These are phyloP conservation scores for Nesogale talazaci DNA, from an alignment of 2,113 vertebrate genomes.

Conservation along the genomic window DNA sequence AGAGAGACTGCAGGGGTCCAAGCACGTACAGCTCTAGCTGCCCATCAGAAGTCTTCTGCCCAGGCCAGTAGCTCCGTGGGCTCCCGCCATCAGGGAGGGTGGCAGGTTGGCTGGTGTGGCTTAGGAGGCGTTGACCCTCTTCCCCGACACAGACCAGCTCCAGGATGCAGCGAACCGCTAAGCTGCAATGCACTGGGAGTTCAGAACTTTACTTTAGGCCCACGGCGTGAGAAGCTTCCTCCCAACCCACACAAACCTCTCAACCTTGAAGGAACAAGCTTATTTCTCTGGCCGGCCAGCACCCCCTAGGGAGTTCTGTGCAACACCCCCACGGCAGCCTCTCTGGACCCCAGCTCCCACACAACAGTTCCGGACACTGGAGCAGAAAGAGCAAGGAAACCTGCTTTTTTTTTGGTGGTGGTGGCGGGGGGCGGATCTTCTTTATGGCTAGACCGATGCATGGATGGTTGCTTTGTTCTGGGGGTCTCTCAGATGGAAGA, in stretches of 20 bases:
- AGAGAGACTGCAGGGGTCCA: not conserved
- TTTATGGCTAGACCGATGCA: not conserved
- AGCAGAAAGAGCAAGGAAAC: not conserved
- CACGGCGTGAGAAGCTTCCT: not conserved
- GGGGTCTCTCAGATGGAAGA: not conserved
- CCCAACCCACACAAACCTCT: not conserved
- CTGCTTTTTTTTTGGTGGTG: too few relatives aligned
- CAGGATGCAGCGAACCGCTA: not conserved
- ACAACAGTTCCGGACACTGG: not conserved
- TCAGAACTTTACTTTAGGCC: slow-evolving; percentile 23
- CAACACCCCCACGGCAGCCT: not conserved
- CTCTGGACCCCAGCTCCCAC: not conserved
- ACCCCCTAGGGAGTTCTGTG: not conserved
- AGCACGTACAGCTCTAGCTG: not conserved
- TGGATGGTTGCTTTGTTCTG: not conserved
- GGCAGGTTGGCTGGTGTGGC: not conserved
- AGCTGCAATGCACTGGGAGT: not conserved
- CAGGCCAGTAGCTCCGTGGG: not conserved
- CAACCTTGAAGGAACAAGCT: not conserved
- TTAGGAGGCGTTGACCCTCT: not conserved
- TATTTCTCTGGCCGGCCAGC: not conserved
- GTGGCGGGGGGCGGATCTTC: too few relatives aligned
- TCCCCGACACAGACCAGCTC: not conserved
- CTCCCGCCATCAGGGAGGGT: too few relatives aligned
- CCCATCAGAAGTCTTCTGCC: not conserved